Conservation (phyloP, 1,140 invertebrate species). For the Paramacrobiotus metropolitanus region DNA sequence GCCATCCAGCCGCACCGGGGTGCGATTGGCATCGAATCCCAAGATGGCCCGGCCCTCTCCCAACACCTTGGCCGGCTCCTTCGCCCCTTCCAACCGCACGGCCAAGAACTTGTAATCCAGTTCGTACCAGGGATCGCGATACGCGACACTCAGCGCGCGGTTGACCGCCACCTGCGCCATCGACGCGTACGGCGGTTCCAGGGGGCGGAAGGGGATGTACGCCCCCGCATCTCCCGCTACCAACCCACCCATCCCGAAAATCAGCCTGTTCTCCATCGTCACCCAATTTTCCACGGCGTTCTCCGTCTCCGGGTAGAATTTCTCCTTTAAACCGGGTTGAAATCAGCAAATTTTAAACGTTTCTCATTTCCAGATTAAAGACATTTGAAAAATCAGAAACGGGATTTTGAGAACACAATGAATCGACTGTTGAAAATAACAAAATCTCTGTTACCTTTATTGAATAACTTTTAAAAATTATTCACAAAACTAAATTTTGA, state of each 20-base stretch:
- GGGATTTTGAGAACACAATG: no score
- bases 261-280: neutral
- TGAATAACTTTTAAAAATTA: no score
- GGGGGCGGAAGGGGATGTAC: neutral
- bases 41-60: neutral
- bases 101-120: constrained; percentile 53
- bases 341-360: no score
- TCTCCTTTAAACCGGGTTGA: neutral
- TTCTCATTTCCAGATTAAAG: no score
- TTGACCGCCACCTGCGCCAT: neutral
- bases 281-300: neutral
- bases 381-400: no score
- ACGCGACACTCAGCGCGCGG: constrained; percentile 35
- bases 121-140: constrained; percentile 51
- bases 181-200: neutral
- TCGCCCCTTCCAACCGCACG: constrained; percentile 33
- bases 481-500: no score
- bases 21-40: neutral
- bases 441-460: no score
- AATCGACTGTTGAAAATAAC: no score
- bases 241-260: neutral
- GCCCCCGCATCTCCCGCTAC: neutral
- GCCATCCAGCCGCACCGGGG: neutral
- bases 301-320: neutral
- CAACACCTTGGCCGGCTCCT: constrained; percentile 11